Evolutionary conservation across 2,797 vertebrate species (phyloP).

Genomic region (Rhinogobio ventralis): DNA sequence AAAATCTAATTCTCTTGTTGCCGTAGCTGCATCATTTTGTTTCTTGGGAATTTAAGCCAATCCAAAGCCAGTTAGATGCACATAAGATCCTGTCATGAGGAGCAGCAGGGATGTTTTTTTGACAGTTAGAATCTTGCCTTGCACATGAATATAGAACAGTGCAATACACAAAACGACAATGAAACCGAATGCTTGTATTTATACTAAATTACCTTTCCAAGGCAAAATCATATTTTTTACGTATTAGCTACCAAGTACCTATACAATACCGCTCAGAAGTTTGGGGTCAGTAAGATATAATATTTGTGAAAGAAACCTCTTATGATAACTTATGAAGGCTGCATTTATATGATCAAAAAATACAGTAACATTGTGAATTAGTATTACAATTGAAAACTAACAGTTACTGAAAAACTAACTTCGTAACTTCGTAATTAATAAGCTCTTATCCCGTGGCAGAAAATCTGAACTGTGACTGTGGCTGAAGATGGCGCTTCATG

Average conservation of each 20-base stretch:
- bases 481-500: too few relatives aligned
- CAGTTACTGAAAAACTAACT: too few relatives aligned
- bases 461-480: too few relatives aligned
- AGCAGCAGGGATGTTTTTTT: neutral
- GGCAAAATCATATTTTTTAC: neutral
- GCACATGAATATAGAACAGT: neutral
- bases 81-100: neutral
- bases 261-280: neutral
- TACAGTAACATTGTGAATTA: neutral
- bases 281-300: neutral
- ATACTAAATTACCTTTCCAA: neutral
- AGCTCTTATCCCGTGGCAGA: too few relatives aligned
- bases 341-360: neutral
- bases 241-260: too few relatives aligned
- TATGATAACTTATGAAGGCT: neutral
- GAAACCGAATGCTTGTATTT: neutral
- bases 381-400: constrained; percentile 1
- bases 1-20: neutral
- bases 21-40: neutral
- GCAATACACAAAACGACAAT: neutral
- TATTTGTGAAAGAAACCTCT: neutral
- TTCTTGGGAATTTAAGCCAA: neutral
- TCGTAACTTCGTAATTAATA: too few relatives aligned
- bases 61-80: neutral
- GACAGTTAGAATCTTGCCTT: neutral